phyloP scores from a whole-genome alignment of 2,888 invertebrate species.

The Molanna angustata region DNA sequence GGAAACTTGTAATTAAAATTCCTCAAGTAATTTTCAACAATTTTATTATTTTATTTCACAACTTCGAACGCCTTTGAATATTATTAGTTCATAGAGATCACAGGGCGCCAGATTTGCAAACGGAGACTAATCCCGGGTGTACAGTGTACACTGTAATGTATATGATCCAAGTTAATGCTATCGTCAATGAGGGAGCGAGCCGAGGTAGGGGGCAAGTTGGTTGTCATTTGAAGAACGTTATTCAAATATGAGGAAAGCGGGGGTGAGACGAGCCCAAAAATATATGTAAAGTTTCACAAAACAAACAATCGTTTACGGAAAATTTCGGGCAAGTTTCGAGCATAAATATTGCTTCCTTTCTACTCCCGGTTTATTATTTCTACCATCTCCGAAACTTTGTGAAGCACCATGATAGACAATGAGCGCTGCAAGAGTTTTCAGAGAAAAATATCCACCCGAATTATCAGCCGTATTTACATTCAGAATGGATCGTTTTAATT shows the following conservation, averaged over 20 bases:
- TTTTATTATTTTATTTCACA: neutral
- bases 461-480: no score
- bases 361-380: conserved; percentile 21
- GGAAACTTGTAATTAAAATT: no score
- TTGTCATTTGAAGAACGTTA: neutral
- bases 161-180: neutral
- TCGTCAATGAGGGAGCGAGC: neutral
- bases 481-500: no score
- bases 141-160: neutral
- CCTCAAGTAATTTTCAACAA: no score
- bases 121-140: neutral
- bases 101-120: neutral
- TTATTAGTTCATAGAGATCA: neutral
- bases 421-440: neutral
- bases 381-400: conserved; percentile 7
- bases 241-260: conserved; percentile 5
- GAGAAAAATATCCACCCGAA: no score
- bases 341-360: conserved; percentile 30
- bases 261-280: conserved; percentile 26
- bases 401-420: conserved; percentile 15
- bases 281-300: conserved; percentile 31
- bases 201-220: neutral
- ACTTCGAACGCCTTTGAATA: neutral
- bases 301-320: conserved; percentile 29
- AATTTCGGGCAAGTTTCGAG: conserved; percentile 25